These are phyloP conservation scores for Drusus annulatus DNA, from an alignment of 1,140 invertebrate species.

Conservation along the genomic window DNA sequence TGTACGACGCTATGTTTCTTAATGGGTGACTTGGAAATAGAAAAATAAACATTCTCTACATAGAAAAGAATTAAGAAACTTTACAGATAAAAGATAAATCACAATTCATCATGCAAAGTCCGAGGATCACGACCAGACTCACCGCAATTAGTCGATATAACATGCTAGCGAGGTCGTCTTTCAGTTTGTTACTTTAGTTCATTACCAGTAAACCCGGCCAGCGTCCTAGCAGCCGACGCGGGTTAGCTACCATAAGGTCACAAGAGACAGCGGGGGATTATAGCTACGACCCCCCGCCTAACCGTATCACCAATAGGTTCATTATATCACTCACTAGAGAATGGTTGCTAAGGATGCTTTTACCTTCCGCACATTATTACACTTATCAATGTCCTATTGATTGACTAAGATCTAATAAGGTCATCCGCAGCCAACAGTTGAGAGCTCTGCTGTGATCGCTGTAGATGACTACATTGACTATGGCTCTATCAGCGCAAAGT, in stretches of 20 bases:
- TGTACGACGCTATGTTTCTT: not conserved
- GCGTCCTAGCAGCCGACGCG: not conserved
- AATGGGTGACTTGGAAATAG: constrained; percentile 18
- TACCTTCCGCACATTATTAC: constrained; percentile 10
- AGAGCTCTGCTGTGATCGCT: constrained; percentile 39
- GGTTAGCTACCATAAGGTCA: constrained; percentile 34
- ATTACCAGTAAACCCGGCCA: not conserved
- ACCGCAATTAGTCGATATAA: not conserved
- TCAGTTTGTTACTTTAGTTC: not conserved
- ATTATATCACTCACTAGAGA: constrained; percentile 39
- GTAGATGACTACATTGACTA: constrained; percentile 50
- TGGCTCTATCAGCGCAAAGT: constrained; percentile 51
- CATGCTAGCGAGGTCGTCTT: not conserved
- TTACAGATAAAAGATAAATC: constrained; percentile 41
- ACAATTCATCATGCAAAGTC: constrained; percentile 48
- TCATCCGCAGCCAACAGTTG: constrained; percentile 45
- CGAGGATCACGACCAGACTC: not conserved
- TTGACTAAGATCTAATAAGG: constrained; percentile 42
- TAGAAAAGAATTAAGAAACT: constrained; percentile 26
- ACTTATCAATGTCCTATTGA: constrained; percentile 13
- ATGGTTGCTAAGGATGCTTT: not conserved
- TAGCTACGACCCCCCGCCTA: constrained; percentile 1
- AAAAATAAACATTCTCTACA: constrained; percentile 38
- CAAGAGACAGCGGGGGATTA: constrained; percentile 36
- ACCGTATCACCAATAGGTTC: constrained; percentile 37